Evolutionary conservation across 2,888 invertebrate genomes (phyloP), one percentile per base, ranked within the genome.

Genomic region (Euzophera pinguis): DNA sequence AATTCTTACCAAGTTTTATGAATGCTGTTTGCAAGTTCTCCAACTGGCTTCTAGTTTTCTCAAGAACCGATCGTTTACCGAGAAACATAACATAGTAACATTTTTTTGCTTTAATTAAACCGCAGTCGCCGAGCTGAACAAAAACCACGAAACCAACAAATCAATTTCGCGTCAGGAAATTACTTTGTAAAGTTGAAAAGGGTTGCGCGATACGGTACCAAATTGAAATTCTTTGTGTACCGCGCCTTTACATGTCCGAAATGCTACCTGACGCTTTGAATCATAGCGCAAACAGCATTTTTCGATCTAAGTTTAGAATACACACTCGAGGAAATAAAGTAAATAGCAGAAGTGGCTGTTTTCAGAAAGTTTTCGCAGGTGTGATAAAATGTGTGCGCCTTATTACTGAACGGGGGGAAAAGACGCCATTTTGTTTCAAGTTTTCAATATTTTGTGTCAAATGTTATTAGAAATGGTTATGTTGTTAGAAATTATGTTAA

Each of bases 181-280:
- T 88, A 88, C 86, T 84, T 85, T 84, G 83, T 78, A 80, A 83
- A 84, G 76, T 83, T 84, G 81, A 83, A 83, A 84, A 81, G 84
- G 81, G 84, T 84, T 81, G 70, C 66, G 75, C 83, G 81, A 84
- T 84, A 84, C 82, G 74, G 74, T 70, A 81, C 79, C 82, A 86
- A 87, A 88, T 86, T 88, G 88, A 87, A 89, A 89, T 89, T 89
- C 87, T 88, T 88, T 86, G 84, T 85, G 67, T 69, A 60, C 72
- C 71, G 65, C 71, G 77, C 86, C 81, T 86, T 84, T 81, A 81
- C 81, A 82, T 81, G 83, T 75, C 78, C 82, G 70, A 80, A 84
- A 78, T 77, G 81, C 71, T 85, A 84, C 87, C 85, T 82, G 81
- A 61, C 71, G 75, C 70, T 72, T 72, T 71, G 74, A 77, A 71